Evolutionary conservation across 2,113 vertebrate genomes (phyloP).

Genomic region (Vicugna pacos): DNA sequence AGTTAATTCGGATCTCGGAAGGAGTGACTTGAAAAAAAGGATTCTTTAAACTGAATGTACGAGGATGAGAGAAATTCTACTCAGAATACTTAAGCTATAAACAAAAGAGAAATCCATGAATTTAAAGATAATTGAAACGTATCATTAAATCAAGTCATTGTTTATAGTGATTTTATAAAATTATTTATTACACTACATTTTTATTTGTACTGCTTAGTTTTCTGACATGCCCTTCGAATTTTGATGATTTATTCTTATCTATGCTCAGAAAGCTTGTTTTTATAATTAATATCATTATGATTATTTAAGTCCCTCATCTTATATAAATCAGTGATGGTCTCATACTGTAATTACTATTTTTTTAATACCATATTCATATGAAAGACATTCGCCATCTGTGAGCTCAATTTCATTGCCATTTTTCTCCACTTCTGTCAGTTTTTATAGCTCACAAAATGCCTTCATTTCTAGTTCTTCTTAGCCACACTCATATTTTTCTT

Average conservation of each 20-base stretch:
- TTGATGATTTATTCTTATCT: constrained; percentile 49
- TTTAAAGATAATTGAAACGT: constrained; percentile 16
- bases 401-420: not conserved
- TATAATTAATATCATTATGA: constrained; percentile 36
- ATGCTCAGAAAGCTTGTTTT: not conserved
- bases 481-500: not conserved
- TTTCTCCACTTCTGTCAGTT: not conserved
- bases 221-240: not conserved
- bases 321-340: constrained; percentile 31
- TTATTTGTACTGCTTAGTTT: not conserved
- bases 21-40: not conserved
- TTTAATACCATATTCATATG: not conserved
- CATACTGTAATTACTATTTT: not conserved
- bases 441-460: not conserved
- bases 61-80: not conserved
- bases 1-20: constrained; percentile 9
- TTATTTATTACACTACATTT: not conserved
- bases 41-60: not conserved
- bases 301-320: not conserved
- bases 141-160: not conserved
- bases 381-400: not conserved
- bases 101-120: constrained; percentile 2
- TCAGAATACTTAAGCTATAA: not conserved
- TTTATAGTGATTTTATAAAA: not conserved
- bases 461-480: not conserved